Percentiles rank a stretch among this genome's conserved stretches.
Conservation (phyloP, 2,888 invertebrate species). For the Coremacera marginata region DNA sequence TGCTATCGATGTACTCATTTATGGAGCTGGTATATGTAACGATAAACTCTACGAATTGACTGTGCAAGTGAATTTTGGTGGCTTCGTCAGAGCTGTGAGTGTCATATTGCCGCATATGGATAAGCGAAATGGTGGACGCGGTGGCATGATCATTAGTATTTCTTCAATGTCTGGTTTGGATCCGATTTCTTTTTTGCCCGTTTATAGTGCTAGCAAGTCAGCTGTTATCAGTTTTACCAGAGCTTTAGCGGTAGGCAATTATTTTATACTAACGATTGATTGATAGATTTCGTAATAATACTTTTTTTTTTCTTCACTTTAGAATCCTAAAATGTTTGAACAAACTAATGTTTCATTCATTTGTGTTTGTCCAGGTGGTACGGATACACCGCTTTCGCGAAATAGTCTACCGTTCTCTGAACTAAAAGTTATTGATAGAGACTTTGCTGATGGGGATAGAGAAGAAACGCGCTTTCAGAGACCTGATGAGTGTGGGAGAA, state of each 20-base stretch:
- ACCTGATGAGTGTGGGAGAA: constrained; percentile 57
- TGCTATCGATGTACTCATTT: constrained; percentile 58
- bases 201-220: constrained; percentile 66
- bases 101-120: constrained; percentile 68
- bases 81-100: constrained; percentile 59
- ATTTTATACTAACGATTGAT: not conserved
- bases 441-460: constrained; percentile 33
- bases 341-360: constrained; percentile 61
- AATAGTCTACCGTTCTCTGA: constrained; percentile 50
- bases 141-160: constrained; percentile 67
- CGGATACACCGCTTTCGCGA: constrained; percentile 54
- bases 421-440: too few relatives aligned
- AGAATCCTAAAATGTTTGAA: constrained; percentile 41
- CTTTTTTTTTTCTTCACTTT: not conserved
- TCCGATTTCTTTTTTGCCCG: constrained; percentile 57
- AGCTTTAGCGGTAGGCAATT: constrained; percentile 59
- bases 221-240: constrained; percentile 68
- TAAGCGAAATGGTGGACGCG: constrained; percentile 64
- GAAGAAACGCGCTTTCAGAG: constrained; percentile 43
- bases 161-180: constrained; percentile 63
- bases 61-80: constrained; percentile 56
- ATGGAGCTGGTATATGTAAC: constrained; percentile 57
- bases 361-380: constrained; percentile 63
- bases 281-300: not conserved
- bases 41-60: constrained; percentile 57